Base-by-base conservation (phyloP, 2,113 vertebrate genomes). In the Crypturellus undulatus region DNA sequence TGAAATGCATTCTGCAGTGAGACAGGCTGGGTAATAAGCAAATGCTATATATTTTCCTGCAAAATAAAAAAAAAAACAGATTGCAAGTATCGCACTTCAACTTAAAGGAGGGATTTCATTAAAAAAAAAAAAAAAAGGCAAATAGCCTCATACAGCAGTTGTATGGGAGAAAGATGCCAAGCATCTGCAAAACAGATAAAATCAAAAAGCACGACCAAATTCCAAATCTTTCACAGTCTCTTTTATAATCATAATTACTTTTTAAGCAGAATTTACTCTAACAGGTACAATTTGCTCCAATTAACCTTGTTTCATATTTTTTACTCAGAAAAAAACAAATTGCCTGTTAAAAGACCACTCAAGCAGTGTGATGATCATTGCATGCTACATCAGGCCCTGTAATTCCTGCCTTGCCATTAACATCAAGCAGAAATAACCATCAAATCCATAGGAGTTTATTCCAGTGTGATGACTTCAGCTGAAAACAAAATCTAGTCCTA, bases 391-490 rank as follows among this genome's bases (percentile, higher is more conserved):
- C 63, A 90, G 56, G 60, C 19, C 69, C 9, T 63, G 1, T 67
- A 73, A 92, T 8, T 88, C n/a, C 34, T 83, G 56, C 75, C 64
- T 65, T 54, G 26, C 64, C 72, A 83, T 51, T 70, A 85, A 85
- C 68, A 51, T 78, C 71, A 83, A 75, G 51, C 22, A 47, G 63
- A 40, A 93, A 42, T 38, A 92, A 76, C 51, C 42, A 78, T 26
- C 30, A 84, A 87, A 92, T 67, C 47, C 80, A 79, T 78, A 84
- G 45, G 38, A 89, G 88, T 72, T 88, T 84, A 51, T 67, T 92
- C 20, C 77, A 89, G 34, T 87, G 15, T 71, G 28, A 84, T 12
- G 11, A 60, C 32, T 94, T 92, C 22, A 54, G 90, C 42, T 92
- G 47, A 93, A 88, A 86, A 80, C 25, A 21, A 79, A 91, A 71